Evolutionary conservation across 2,888 invertebrate genomes (phyloP), one percentile per base, ranked within the genome.

Genomic region (Sinohyriopsis cumingii): DNA sequence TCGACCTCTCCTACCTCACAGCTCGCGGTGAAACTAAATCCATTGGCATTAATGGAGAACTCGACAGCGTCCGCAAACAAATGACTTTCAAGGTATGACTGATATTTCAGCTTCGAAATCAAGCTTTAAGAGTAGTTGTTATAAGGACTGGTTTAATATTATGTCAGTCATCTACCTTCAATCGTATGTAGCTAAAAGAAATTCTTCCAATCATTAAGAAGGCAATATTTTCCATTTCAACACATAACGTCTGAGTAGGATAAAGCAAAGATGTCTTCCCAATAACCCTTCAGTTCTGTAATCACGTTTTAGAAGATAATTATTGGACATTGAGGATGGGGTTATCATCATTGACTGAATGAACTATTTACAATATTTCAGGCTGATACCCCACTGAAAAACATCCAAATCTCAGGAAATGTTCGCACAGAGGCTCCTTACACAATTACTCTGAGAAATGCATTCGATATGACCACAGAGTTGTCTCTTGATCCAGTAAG

Each of bases 1-100:
- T 80, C 18, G 75, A 78, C 28, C 64, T 82, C 63, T 71, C 82
- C 57, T 86, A 85, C 72, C 72, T 80, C 57, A 83, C 82, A 67
- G 75, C 72, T 24, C 67, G 68, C 53, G 71, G 78, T 55, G 74
- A 79, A 33, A 75, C 71, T 18, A 79, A 82, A 69, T 79, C 72
- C 22, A 74, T 81, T 62, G 72, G 78, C 19, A 71, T 84, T 20
- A 76, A 77, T 61, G 82, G 80, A 53, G 77, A 78, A 59, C 71
- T 83, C 57, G 77, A 81, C 69, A 78, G 64, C 64, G 59, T 77
- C 7, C 69, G 72, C 25, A 79, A 81, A 33, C 75, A 73, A 20
- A 69, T 82, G 28, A 73, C 76, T 33, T 60, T 84, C 33, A 71
- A 82, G 75, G 84, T 85, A 72, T 56, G 19, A 45, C 45, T 25